Conservation (phyloP, 2,113 vertebrate genomes). For the Oncorhynchus keta region DNA sequence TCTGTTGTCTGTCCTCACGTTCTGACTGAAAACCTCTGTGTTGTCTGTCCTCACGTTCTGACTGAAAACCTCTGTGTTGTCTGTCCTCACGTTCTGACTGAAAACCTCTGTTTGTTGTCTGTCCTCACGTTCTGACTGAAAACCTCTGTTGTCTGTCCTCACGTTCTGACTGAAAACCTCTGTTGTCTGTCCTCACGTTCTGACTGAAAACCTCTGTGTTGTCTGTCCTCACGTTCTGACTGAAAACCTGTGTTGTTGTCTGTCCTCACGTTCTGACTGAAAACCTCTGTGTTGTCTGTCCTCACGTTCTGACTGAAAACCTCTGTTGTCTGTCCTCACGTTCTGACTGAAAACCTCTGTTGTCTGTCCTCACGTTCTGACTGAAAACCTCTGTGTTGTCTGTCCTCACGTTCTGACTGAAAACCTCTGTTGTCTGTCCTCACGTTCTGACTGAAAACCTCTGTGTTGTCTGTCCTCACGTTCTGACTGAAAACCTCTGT, state of each 20-base stretch:
- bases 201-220: neutral
- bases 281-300: too few species aligned
- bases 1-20: too few species aligned
- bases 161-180: too few species aligned
- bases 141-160: slow-evolving; percentile 29
- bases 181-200: neutral
- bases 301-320: neutral
- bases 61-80: neutral
- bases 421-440: too few species aligned
- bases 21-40: neutral
- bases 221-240: slow-evolving; percentile 29
- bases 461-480: slow-evolving; percentile 31
- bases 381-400: slow-evolving; percentile 14
- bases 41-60: neutral
- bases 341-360: too few species aligned
- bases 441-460: neutral
- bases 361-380: neutral
- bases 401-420: slow-evolving; percentile 11
- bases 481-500: too few species aligned
- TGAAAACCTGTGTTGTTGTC: too few species aligned
- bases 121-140: neutral
- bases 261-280: neutral
- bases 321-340: slow-evolving; percentile 31
- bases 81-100: slow-evolving; percentile 25
- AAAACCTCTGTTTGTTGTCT: too few species aligned